Evolutionary conservation across 2,797 vertebrate species (phyloP), one percentile per base, ranked within the genome.

Genomic region (Coilia nasus): DNA sequence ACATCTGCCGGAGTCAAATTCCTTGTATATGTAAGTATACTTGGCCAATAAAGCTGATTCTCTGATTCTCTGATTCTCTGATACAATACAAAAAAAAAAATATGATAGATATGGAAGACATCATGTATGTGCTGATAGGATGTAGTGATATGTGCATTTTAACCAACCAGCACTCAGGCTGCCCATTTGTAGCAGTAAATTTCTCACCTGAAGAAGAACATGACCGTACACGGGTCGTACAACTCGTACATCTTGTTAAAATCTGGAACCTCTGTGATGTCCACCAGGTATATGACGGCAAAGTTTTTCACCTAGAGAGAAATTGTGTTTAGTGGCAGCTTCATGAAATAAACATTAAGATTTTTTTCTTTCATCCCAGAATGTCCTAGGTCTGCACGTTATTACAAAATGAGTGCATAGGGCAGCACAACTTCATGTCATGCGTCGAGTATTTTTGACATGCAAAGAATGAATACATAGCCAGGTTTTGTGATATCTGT

Each of bases 221-320:
- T 99, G 90, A 99, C 97, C 0, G 98, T 99, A 86, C 98, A 99
- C 0, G 98, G 98, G 88, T 99, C 98, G 0, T 99, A 99, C 84
- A 99, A 92, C 91, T 99, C 98, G 0, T 99, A 99, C 98, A 99
- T 99, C 93, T 99, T 99, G 94, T 99, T 99, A 94, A 99, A 99
- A 92, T 99, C 98, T 1, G 98, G 98, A 60, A 99, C 98, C 94
- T 99, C 98, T 3, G 98, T 99, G 90, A 99, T 99, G 90, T 99
- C 98, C 94, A 99, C 98, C 82, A 99, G 95, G 91, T 99, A 99
- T 93, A 98, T 98, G 83, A 99, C 98, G 6, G 98, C 97, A 94
- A 99, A 99, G 86, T 99, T 99, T 94, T 99, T 99, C 21, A 99
- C 98, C 98, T 99, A 89, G 71, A 60, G 54, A 86, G n/a, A 47